A percentile compares a stretch with the other conserved stretches of the same genome.
phyloP scores from a whole-genome alignment of 2,797 vertebrate species.

The Ctenopoma kingsleyae region DNA sequence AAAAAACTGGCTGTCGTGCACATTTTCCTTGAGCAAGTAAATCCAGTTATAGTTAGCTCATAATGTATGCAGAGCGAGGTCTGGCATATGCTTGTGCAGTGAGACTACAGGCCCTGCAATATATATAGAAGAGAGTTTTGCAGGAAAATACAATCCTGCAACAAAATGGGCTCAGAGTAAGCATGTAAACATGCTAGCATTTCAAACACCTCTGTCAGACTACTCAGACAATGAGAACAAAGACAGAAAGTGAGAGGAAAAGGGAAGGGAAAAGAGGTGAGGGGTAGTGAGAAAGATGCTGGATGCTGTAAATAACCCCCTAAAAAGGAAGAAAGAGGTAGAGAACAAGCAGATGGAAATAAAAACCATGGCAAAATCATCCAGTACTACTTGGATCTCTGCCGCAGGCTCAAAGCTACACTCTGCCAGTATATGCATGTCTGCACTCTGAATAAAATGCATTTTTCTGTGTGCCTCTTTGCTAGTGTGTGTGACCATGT shows the following conservation, averaged over 20 bases:
- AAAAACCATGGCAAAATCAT: slow-evolving; percentile 66
- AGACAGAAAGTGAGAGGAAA: slow-evolving; percentile 7
- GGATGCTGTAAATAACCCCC: slow-evolving; percentile 44
- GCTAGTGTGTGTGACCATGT: slow-evolving; percentile 11
- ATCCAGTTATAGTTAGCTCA: slow-evolving; percentile 70
- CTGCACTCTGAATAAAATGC: slow-evolving; percentile 53
- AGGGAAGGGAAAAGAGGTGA: slow-evolving; percentile 11
- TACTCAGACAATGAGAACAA: slow-evolving; percentile 40
- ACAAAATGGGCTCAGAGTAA: slow-evolving; percentile 53
- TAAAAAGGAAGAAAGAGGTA: slow-evolving; percentile 42
- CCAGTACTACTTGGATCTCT: slow-evolving; percentile 65
- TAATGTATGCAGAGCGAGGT: slow-evolving; percentile 67
- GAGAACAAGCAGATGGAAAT: slow-evolving; percentile 71
- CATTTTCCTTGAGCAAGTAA: slow-evolving; percentile 63
- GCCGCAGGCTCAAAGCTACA: slow-evolving; percentile 54
- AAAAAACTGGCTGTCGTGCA: slow-evolving; percentile 60
- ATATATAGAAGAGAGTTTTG: slow-evolving; percentile 39
- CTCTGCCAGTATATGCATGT: slow-evolving; percentile 39
- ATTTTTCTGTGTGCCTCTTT: slow-evolving; percentile 5
- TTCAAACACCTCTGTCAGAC: slow-evolving; percentile 53
- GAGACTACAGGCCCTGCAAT: slow-evolving; percentile 51
- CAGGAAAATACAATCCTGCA: slow-evolving; percentile 58
- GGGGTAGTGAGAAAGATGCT: slow-evolving; percentile 20
- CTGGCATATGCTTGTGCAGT: slow-evolving; percentile 50
- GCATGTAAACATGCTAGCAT: slow-evolving; percentile 44